Conservation (phyloP, 2,797 vertebrate species). For the Falco berigora region DNA sequence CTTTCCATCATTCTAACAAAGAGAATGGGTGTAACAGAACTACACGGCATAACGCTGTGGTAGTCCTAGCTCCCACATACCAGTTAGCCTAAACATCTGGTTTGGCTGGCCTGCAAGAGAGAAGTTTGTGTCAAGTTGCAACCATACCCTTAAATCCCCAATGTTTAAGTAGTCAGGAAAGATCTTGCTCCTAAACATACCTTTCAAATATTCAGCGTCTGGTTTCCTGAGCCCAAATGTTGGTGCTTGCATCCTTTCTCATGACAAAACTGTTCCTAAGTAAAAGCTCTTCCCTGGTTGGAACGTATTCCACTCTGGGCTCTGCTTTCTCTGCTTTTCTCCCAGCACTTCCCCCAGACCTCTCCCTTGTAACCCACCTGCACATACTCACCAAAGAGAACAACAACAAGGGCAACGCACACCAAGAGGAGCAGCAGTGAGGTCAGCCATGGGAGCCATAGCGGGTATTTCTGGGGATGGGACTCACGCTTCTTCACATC, state of each 20-base stretch:
- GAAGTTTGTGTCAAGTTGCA: neutral
- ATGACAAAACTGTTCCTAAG: neutral
- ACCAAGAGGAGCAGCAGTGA: constrained; percentile 17
- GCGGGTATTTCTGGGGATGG: neutral
- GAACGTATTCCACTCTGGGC: neutral
- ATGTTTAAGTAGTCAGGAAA: neutral
- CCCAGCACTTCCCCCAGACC: neutral
- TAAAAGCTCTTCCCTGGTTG: neutral
- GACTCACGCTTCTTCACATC: neutral
- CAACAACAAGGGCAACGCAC: neutral
- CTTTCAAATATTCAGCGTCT: neutral
- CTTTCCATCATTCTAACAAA: neutral
- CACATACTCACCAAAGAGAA: constrained; percentile 15
- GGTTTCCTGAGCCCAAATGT: neutral
- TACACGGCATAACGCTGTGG: neutral
- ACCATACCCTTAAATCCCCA: neutral
- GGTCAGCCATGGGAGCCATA: constrained; percentile 20
- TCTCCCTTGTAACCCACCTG: neutral
- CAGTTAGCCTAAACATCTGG: neutral
- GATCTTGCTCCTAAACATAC: neutral
- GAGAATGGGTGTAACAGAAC: neutral
- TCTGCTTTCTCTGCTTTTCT: neutral
- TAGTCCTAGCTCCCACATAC: neutral
- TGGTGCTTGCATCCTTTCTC: neutral
- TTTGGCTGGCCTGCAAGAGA: neutral